phyloP scores from a whole-genome alignment of 2,113 vertebrate species.

The Microcebus griseorufus region DNA sequence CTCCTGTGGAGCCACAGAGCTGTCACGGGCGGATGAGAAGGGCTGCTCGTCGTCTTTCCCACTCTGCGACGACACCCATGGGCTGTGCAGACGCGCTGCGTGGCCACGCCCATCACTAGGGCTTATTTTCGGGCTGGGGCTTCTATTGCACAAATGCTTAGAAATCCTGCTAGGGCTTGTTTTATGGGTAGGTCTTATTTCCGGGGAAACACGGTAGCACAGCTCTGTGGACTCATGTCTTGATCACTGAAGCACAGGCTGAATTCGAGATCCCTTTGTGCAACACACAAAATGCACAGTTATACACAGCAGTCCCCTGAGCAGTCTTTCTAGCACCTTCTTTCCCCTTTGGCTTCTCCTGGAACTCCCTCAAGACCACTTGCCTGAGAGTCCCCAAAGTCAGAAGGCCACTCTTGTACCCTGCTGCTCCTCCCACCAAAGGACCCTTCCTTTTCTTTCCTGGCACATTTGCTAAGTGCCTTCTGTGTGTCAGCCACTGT shows the following conservation, averaged over 20 bases:
- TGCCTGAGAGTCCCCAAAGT: not conserved
- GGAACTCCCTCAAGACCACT: not conserved
- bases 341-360: not conserved
- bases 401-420: not conserved
- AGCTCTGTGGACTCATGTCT: not conserved
- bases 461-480: not conserved
- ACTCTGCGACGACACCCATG: no score
- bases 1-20: no score
- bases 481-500: not conserved
- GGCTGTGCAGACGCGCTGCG: no score
- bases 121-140: no score
- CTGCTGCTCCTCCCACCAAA: not conserved
- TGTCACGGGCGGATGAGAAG: no score
- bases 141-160: no score
- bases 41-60: no score
- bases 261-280: not conserved
- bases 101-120: no score
- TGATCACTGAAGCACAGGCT: no score
- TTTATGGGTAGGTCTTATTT: no score
- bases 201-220: not conserved
- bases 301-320: rapidly evolving
- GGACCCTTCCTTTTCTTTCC: not conserved
- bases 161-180: no score
- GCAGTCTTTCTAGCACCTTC: not conserved
- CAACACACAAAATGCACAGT: not conserved